Percentiles rank a stretch among this genome's conserved stretches.
Conservation (phyloP, 1,140 invertebrate genomes). For the Adoxophyes honmai region DNA sequence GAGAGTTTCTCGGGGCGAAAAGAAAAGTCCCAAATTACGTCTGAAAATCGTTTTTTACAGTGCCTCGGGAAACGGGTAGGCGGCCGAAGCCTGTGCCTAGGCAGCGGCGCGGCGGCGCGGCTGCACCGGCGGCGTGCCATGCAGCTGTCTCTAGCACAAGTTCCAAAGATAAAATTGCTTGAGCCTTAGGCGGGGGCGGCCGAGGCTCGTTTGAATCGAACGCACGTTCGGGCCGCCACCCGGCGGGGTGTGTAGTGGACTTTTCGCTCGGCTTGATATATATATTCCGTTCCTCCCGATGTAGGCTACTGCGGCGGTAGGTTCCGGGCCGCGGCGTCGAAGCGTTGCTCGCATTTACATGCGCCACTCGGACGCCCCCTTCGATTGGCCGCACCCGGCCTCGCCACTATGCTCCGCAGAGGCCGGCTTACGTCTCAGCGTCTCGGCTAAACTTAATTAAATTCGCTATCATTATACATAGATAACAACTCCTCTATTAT, state of each 20-base stretch:
- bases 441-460: conserved; percentile 47
- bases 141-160: conserved; percentile 50
- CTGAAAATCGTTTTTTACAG: conserved; percentile 29
- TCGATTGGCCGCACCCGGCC: conserved; percentile 21
- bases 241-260: conserved; percentile 64
- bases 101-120: conserved; percentile 44
- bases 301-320: conserved; percentile 57
- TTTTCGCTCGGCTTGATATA: conserved; percentile 69
- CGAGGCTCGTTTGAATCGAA: conserved; percentile 68
- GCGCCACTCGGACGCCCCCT: conserved; percentile 40
- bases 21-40: conserved; percentile 64
- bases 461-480: conserved; percentile 32
- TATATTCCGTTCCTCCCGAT: conserved; percentile 68
- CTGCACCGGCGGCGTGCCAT: conserved; percentile 43
- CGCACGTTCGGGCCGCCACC: conserved; percentile 61
- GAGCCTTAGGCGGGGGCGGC: conserved; percentile 59
- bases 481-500: conserved; percentile 3
- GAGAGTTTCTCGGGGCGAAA: conserved; percentile 49
- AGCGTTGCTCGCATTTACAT: conserved; percentile 52
- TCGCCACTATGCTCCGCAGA: conserved; percentile 7
- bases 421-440: conserved; percentile 25
- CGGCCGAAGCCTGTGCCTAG: conserved; percentile 22
- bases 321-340: conserved; percentile 40
- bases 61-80: conserved; percentile 3
- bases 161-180: conserved; percentile 51